A percentile compares a stretch with the other conserved stretches of the same genome.
These are phyloP conservation scores for Sarcophaga bullata DNA, from an alignment of 1,140 invertebrate species.

Conservation along the genomic window DNA sequence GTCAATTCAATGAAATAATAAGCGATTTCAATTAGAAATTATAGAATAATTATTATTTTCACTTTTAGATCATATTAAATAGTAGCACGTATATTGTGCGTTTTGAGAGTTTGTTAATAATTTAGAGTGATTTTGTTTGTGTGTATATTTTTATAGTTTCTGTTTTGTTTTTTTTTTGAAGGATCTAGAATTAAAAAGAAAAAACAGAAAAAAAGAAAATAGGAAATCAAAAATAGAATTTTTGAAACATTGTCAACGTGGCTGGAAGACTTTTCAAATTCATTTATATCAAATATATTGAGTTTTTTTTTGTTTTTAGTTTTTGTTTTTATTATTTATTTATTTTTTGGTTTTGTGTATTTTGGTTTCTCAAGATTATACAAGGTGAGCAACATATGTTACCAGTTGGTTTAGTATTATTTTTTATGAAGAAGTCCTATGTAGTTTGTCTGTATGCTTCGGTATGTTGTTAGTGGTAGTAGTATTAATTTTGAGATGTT, in stretches of 20 bases:
- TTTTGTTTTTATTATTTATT: too few species aligned
- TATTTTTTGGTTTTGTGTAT: too few species aligned
- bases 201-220: not conserved
- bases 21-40: not conserved
- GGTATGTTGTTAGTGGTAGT: not conserved
- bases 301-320: too few species aligned
- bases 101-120: too few species aligned
- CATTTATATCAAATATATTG: not conserved
- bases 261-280: not conserved
- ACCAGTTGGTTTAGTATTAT: not conserved
- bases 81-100: too few species aligned
- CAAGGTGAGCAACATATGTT: slow-evolving; percentile 8
- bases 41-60: not conserved
- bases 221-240: not conserved
- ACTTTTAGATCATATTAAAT: not conserved
- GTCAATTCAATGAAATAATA: too few species aligned
- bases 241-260: not conserved
- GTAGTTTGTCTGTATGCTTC: too few species aligned
- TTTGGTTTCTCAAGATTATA: not conserved
- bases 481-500: not conserved
- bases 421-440: not conserved
- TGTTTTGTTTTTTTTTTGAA: too few species aligned
- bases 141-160: too few species aligned
- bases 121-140: too few species aligned
- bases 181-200: too few species aligned